phyloP scores from a whole-genome alignment of 2,888 invertebrate genomes.

The Neria commutata region DNA sequence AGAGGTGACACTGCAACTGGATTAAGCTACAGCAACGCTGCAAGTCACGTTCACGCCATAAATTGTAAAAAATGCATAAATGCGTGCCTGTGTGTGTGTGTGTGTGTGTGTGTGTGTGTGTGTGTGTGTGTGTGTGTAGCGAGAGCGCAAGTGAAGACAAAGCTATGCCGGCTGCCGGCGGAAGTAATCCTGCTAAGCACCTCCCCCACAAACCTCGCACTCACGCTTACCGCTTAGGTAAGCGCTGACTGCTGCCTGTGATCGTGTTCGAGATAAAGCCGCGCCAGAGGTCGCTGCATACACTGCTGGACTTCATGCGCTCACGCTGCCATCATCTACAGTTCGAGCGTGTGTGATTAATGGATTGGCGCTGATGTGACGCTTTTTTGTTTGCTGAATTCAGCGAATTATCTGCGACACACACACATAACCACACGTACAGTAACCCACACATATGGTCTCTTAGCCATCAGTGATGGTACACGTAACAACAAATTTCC shows the following conservation, averaged over 20 bases:
- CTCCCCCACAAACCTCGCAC: background rate
- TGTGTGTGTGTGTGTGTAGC: too few relatives aligned
- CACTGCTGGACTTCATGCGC: background rate
- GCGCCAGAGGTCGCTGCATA: background rate
- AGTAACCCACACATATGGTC: background rate
- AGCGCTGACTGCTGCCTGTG: background rate
- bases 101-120: too few relatives aligned
- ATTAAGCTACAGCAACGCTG: conserved; percentile 10
- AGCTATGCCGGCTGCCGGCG: too few relatives aligned
- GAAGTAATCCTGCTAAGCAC: background rate
- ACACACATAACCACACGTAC: background rate
- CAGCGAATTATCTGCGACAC: background rate
- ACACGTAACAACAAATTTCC: too few relatives aligned
- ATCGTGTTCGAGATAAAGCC: background rate
- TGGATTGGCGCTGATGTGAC: conserved; percentile 22
- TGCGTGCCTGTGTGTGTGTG: too few relatives aligned
- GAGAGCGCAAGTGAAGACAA: too few relatives aligned
- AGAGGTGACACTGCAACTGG: background rate
- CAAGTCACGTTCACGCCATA: conserved; percentile 27
- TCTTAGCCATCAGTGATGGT: too few relatives aligned
- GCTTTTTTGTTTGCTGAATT: background rate
- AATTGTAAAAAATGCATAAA: conserved; percentile 15
- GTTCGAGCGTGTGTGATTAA: conserved; percentile 20
- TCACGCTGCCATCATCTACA: background rate
- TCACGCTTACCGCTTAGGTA: background rate